A percentile compares a stretch with the other conserved stretches of the same genome.
Conservation (phyloP, 1,140 invertebrate species). For the Bradynema listronoti region DNA sequence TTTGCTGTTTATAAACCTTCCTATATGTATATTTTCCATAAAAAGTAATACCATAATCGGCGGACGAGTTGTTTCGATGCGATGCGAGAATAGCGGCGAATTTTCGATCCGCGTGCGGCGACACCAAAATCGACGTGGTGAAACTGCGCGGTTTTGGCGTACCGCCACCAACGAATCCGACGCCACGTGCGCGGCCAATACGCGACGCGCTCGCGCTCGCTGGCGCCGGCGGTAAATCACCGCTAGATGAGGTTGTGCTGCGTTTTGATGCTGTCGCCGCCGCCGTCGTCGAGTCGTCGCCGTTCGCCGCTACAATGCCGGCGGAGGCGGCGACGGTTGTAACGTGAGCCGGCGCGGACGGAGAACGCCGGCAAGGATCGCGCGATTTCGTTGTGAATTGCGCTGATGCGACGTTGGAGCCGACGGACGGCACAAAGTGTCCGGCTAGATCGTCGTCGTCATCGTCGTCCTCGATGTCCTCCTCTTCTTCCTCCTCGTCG, state of each 20-base stretch:
- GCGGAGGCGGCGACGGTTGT: neutral
- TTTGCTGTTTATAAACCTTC: too few relatives aligned
- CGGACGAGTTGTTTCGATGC: slow-evolving; percentile 33
- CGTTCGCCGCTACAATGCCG: slow-evolving; percentile 16
- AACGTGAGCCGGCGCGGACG: slow-evolving; percentile 11
- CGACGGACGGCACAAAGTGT: neutral
- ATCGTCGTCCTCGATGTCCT: slow-evolving; percentile 29
- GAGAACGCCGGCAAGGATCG: slow-evolving; percentile 4
- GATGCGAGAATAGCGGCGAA: slow-evolving; percentile 18
- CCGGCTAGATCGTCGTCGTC: slow-evolving; percentile 21
- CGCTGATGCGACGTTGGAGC: slow-evolving; percentile 4
- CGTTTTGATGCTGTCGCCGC: slow-evolving; percentile 2
- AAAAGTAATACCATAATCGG: too few relatives aligned
- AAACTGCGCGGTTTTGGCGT: slow-evolving; percentile 41
- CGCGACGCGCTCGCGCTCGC: neutral
- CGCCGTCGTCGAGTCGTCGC: slow-evolving; percentile 22
- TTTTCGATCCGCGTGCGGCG: slow-evolving; percentile 40
- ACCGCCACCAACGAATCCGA: too few relatives aligned
- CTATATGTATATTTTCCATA: too few relatives aligned
- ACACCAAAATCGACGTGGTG: slow-evolving; percentile 54
- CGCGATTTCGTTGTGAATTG: neutral
- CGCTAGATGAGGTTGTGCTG: neutral
- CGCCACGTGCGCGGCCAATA: too few relatives aligned
- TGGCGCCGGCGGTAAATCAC: neutral
- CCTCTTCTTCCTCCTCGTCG: slow-evolving; percentile 42